A percentile compares a stretch with the other conserved stretches of the same genome.
These are phyloP conservation scores for Rhinogobio ventralis DNA, from an alignment of 2,797 vertebrate genomes.

Conservation along the genomic window DNA sequence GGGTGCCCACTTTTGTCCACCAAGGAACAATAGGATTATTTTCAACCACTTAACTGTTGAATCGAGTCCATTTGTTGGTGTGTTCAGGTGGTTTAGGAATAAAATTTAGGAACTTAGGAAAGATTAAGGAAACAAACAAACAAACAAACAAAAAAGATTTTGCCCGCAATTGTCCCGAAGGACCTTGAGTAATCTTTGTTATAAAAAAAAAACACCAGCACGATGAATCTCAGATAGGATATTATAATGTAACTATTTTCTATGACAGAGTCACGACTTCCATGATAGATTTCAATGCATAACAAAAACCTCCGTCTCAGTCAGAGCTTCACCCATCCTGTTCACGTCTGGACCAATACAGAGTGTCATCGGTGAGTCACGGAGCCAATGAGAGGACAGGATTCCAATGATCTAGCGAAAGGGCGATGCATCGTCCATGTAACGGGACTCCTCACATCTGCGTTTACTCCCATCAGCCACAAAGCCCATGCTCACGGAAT, in stretches of 20 bases:
- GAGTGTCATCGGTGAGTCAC: not conserved
- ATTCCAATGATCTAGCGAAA: not conserved
- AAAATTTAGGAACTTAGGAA: too few species aligned
- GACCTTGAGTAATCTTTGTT: not conserved
- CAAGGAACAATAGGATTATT: too few species aligned
- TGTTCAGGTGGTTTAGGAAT: too few species aligned
- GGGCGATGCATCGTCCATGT: slow-evolving; percentile 24
- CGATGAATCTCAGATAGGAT: not conserved
- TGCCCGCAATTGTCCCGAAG: too few species aligned
- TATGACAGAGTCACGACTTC: not conserved
- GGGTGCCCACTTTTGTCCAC: too few species aligned
- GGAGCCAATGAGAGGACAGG: slow-evolving; percentile 20
- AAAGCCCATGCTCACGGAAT: slow-evolving; percentile 9
- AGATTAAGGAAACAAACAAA: too few species aligned
- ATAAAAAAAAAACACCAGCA: not conserved
- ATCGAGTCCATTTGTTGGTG: too few species aligned
- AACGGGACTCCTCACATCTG: slow-evolving; percentile 51
- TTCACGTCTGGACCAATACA: slow-evolving; percentile 16
- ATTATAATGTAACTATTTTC: not conserved
- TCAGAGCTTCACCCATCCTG: not conserved
- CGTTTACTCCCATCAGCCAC: slow-evolving; percentile 37
- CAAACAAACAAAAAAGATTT: too few species aligned
- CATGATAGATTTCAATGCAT: not conserved
- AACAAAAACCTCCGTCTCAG: not conserved
- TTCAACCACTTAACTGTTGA: too few species aligned